Evolutionary conservation across 2,797 vertebrate species (phyloP).

Genomic region (Artibeus lituratus): DNA sequence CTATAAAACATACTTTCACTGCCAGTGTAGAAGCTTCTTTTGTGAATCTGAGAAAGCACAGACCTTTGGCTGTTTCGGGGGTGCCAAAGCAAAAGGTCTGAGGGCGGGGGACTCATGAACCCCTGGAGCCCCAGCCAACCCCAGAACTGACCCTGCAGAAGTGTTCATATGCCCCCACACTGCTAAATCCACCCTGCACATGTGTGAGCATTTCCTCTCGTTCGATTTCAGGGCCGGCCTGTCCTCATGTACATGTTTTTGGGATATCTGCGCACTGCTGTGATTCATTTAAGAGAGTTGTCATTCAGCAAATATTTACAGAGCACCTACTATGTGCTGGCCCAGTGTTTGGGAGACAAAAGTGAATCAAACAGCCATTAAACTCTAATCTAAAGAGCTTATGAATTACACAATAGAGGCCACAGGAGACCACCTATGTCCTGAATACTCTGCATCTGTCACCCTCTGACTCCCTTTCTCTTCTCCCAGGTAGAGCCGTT

Average conservation of each 20-base stretch:
- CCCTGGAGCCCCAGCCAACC: neutral
- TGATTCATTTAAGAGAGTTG: neutral
- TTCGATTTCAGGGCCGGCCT: neutral
- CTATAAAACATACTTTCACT: neutral
- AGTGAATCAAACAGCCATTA: neutral
- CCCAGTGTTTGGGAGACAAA: neutral
- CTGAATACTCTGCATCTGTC: neutral
- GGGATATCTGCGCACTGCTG: neutral
- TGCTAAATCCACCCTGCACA: neutral
- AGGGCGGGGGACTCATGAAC: neutral
- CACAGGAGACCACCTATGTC: neutral
- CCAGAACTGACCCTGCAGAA: neutral
- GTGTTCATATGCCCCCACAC: neutral
- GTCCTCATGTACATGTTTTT: neutral
- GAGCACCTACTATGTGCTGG: neutral
- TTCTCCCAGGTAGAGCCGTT: neutral
- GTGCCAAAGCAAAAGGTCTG: neutral
- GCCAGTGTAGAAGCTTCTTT: neutral
- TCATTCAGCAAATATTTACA: neutral
- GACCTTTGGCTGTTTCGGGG: neutral
- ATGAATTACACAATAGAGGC: neutral
- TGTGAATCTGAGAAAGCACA: conserved; percentile 17
- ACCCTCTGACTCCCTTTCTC: neutral
- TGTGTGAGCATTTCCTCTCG: neutral
- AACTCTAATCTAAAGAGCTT: neutral